A percentile compares a stretch with the other conserved stretches of the same genome.
phyloP scores from a whole-genome alignment of 2,113 vertebrate species.

The Hemicordylus capensis region DNA sequence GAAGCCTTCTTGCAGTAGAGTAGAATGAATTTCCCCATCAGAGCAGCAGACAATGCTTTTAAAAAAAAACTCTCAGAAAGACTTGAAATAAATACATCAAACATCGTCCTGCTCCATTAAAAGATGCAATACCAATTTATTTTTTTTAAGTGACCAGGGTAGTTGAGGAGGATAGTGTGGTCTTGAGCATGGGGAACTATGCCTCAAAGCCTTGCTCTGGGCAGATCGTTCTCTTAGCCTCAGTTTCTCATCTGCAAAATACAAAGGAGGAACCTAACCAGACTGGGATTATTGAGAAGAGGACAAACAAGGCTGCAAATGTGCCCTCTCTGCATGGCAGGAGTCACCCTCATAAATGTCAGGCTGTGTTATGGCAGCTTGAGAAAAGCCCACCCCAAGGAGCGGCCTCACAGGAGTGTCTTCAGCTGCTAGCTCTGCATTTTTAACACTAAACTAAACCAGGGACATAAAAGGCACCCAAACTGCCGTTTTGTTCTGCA shows the following conservation, averaged over 20 bases:
- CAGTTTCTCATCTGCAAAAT: neutral
- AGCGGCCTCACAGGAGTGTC: too few species aligned
- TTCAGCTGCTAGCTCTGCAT: neutral
- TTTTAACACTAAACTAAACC: neutral
- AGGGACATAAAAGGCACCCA: neutral
- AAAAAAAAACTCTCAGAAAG: neutral
- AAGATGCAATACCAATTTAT: neutral
- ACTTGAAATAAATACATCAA: neutral
- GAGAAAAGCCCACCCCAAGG: neutral
- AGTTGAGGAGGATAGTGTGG: neutral
- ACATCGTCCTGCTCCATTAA: neutral
- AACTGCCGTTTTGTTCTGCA: too few species aligned
- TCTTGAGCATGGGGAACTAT: too few species aligned
- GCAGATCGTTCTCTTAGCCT: neutral
- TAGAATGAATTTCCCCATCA: neutral
- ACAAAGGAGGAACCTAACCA: neutral
- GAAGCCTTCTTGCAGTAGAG: neutral
- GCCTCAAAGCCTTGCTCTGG: neutral
- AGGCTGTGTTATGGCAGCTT: too few species aligned
- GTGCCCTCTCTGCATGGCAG: neutral
- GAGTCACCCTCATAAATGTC: too few species aligned
- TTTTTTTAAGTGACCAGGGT: too few species aligned
- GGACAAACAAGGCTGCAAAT: neutral
- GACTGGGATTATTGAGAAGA: neutral
- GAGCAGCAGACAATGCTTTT: too few species aligned